Conservation (phyloP, 2,888 invertebrate species). For the Dendrolimus pini region DNA sequence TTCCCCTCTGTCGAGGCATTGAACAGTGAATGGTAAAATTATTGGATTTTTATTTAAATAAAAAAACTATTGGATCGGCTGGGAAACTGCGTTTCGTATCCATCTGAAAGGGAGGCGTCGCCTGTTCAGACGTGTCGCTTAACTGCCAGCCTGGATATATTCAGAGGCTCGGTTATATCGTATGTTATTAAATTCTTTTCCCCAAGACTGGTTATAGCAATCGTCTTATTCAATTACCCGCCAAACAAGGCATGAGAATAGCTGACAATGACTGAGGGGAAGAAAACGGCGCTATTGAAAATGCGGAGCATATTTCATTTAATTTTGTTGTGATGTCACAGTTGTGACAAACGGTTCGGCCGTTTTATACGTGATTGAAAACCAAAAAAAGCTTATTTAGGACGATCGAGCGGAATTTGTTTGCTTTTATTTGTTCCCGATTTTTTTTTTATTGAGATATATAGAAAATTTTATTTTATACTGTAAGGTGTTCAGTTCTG, state of each 20-base stretch:
- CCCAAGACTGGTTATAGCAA: constrained; percentile 56
- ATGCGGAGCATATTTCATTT: constrained; percentile 55
- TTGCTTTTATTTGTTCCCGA: not conserved
- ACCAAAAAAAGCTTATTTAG: not conserved
- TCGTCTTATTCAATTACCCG: constrained; percentile 69
- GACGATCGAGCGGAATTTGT: not conserved
- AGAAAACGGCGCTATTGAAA: constrained; percentile 52
- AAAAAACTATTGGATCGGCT: constrained; percentile 39
- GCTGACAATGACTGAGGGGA: constrained; percentile 57
- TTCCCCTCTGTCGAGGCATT: constrained; percentile 35
- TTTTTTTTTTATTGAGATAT: too few species aligned
- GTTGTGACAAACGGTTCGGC: constrained; percentile 26
- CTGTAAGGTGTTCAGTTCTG: too few species aligned
- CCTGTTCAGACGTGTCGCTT: constrained; percentile 22
- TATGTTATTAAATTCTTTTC: constrained; percentile 71
- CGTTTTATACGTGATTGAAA: constrained; percentile 24
- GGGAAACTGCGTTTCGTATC: constrained; percentile 1
- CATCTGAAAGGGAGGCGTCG: not conserved
- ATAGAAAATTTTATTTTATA: too few species aligned
- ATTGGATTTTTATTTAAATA: constrained; percentile 58
- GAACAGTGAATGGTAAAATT: constrained; percentile 43
- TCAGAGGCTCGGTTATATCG: constrained; percentile 38
- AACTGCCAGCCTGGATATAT: constrained; percentile 33
- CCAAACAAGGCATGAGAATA: constrained; percentile 59
- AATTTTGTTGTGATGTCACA: constrained; percentile 36